phyloP scores from a whole-genome alignment of 2,888 invertebrate species.

The Papilio demoleus region DNA sequence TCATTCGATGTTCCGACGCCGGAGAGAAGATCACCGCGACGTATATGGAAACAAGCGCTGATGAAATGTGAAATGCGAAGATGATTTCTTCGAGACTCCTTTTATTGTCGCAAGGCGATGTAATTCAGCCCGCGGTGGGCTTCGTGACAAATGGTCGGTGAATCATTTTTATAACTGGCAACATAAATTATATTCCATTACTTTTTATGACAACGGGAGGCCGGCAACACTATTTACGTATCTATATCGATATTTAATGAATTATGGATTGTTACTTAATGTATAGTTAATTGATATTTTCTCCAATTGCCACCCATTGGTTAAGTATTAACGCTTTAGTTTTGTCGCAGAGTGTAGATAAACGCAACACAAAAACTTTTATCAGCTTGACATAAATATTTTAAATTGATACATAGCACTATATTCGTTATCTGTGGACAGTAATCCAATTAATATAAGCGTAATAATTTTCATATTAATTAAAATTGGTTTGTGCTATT shows the following conservation, averaged over 20 bases:
- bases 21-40: constrained; percentile 71
- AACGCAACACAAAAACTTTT: constrained; percentile 31
- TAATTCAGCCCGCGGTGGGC: constrained; percentile 20
- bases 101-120: constrained; percentile 35
- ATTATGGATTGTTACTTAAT: constrained; percentile 28
- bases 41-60: constrained; percentile 67
- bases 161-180: constrained; percentile 26
- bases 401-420: constrained; percentile 28
- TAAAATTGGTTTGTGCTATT: constrained; percentile 14
- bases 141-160: constrained; percentile 29
- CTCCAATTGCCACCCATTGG: constrained; percentile 20
- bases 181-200: constrained; percentile 16
- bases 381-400: constrained; percentile 36
- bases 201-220: constrained; percentile 8
- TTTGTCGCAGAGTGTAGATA: constrained; percentile 30
- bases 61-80: constrained; percentile 70
- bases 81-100: constrained; percentile 47
- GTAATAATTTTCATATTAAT: constrained; percentile 29
- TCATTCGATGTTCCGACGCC: constrained; percentile 75
- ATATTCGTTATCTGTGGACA: constrained; percentile 23
- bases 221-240: constrained; percentile 12
- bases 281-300: constrained; percentile 25
- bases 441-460: constrained; percentile 31
- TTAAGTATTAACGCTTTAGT: constrained; percentile 30
- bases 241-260: constrained; percentile 19